Base-by-base conservation (phyloP, 1,140 invertebrate species). In the Aphidius ervi region DNA sequence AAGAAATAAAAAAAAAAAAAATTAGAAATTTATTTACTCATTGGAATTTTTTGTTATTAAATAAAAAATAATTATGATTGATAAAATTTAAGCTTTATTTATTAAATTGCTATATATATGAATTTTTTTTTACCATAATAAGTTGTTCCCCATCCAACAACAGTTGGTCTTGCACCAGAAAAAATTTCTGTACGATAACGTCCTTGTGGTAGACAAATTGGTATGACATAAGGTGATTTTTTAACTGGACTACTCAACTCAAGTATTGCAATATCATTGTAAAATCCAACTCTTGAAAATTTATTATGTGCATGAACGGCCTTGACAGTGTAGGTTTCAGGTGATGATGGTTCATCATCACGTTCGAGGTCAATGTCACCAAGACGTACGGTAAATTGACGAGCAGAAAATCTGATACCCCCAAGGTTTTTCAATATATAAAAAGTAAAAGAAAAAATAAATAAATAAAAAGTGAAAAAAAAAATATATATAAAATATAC, bases 141-240 rank as follows among this genome's bases (percentile, higher is more conserved):
- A 4, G 91, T 91, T 6, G 89, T 92, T 23, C 94, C 93, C 92
- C 93, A 96, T n/a, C 93, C 93, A 9, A 94, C 90, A 0, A 95
- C 93, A 0, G 92, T 94, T 2, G 90, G 90, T 63, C 88, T 84
- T 20, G 81, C 79, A 1, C 90, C 90, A 20, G 87, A 84, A 67
- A 91, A 90, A 41, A 76, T 80, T 60, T 87, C 82, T 4, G 77
- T 73, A 16, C 78, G 76, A 46, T 86, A 77, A 37, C 82, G 76
- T 2, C 75, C 77, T 9, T 82, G 81, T 0, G 94, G 94, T 45
- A 96, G 76, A 74, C 94, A 97, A 49, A 96, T 86, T 1, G 94
- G 93, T 62, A 92, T 90, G 9, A 95, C 88, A 72, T 95, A 95
- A 69, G 90, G 87, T 3, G 86, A 88, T 72, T 86, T 88, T 62